Evolutionary conservation across 2,797 vertebrate species (phyloP).

Genomic region (Eospalax fontanierii): DNA sequence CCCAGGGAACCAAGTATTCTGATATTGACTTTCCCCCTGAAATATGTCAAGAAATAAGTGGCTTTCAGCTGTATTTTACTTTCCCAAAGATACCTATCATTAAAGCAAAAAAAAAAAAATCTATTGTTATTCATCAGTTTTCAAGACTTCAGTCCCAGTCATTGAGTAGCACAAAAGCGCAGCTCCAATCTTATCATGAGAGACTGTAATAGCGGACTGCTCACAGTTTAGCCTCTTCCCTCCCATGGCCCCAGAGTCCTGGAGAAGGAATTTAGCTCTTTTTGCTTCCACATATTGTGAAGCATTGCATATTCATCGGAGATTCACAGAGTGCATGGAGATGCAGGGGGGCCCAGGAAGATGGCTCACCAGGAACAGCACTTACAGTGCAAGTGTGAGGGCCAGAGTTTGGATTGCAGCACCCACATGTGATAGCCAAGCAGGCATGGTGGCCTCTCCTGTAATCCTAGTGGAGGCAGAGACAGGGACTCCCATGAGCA

Average conservation of each 20-base stretch:
- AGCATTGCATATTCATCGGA: conserved; percentile 1
- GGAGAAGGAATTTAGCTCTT: conserved; percentile 32
- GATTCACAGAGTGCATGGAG: not conserved
- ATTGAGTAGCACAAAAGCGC: not conserved
- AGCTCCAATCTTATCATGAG: not conserved
- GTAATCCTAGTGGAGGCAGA: no score
- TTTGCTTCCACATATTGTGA: conserved; percentile 15
- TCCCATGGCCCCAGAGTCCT: not conserved
- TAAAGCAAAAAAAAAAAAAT: conserved; percentile 29
- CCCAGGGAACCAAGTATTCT: conserved; percentile 58
- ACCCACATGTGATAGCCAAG: not conserved
- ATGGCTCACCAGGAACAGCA: not conserved
- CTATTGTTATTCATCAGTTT: conserved; percentile 52
- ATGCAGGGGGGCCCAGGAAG: not conserved
- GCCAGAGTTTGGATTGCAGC: not conserved
- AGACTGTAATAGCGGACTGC: not conserved
- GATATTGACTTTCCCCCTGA: conserved; percentile 30
- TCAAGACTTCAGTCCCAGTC: not conserved
- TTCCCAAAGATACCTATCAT: conserved; percentile 61
- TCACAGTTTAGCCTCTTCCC: not conserved
- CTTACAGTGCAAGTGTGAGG: not conserved
- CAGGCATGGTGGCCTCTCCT: not conserved
- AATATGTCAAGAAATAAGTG: conserved; percentile 62
- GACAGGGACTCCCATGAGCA: no score
- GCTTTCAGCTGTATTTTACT: conserved; percentile 53